Base-by-base conservation (phyloP, 2,113 vertebrate genomes). In the Urocolius indicus region DNA sequence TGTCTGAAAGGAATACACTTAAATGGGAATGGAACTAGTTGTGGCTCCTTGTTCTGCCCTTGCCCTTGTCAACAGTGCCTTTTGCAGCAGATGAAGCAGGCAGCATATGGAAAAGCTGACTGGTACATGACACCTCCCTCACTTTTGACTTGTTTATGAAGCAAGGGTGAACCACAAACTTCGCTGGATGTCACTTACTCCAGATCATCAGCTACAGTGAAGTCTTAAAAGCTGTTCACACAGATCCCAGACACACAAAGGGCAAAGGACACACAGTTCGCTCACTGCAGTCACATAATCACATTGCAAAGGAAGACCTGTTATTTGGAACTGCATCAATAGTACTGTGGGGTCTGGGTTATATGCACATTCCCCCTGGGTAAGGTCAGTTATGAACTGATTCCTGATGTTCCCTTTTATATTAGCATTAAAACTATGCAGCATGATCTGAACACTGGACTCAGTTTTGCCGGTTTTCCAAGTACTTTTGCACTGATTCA, bases 351-450 rank as follows among this genome's bases (percentile, higher is more conserved):
- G 11, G n/a, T 66, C 45, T 58, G 11, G 32, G n/a, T 62, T 75
- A 66, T 6, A 51, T 34, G 59, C 55, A 18, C 0, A 0, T 19
- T 38, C 22, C 4, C 18, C 38, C 8, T 2, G 0, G 27, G 9
- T 59, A 87, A 59, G 10, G 11, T 9, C n/a, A 48, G 29, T 84
- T 69, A 81, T 3, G 10, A 93, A 71, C 9, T 16, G 32, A 76
- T 36, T 77, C n/a, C 22, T 46, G 79, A 63, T 29, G 23, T 19
- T 58, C 65, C 41, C 78, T 71, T 88, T 68, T 36, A 36, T 15
- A 54, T 51, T 48, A 59, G 13, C 18, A 63, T 11, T 74, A 67
- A 89, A 94, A 82, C 29, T 9, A 81, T 0, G 7, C 26, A 65
- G 24, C 17, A 43, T n/a, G 23, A 46, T 29, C 45, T 59, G 46